These are phyloP conservation scores for Heliconius himera DNA, from an alignment of 1,140 invertebrate species.

Conservation along the genomic window DNA sequence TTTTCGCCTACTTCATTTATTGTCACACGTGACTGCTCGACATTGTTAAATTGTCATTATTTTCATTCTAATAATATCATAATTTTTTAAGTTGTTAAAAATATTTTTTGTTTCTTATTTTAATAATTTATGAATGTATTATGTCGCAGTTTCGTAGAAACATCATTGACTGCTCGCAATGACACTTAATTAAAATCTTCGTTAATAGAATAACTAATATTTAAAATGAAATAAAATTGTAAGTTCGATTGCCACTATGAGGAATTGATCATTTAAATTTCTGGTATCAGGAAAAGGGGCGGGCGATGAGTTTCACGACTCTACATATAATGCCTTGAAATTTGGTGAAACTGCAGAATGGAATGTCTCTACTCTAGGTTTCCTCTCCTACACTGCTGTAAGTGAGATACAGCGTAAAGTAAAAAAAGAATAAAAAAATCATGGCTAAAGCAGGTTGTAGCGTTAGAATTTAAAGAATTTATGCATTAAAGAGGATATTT, in stretches of 20 bases:
- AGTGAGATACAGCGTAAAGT: too few relatives aligned
- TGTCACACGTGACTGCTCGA: background rate
- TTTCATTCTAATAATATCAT: background rate
- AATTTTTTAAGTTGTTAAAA: background rate
- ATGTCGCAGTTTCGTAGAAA: background rate
- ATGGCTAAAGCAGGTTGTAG: background rate
- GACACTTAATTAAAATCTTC: background rate
- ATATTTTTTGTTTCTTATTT: background rate
- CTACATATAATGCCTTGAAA: background rate
- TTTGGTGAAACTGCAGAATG: background rate
- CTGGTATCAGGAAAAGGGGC: too few relatives aligned
- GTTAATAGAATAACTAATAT: background rate
- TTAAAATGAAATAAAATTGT: too few relatives aligned
- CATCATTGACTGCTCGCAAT: background rate
- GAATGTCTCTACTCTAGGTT: background rate
- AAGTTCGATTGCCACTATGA: too few relatives aligned
- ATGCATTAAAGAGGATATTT: background rate
- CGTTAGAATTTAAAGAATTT: conserved; percentile 7
- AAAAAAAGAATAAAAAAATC: background rate
- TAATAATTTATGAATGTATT: background rate
- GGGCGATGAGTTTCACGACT: background rate
- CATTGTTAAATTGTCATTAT: background rate
- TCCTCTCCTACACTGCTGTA: background rate
- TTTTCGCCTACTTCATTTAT: background rate
- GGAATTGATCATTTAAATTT: too few relatives aligned